A percentile compares a stretch with the other conserved stretches of the same genome.
phyloP scores from a whole-genome alignment of 2,888 invertebrate genomes.

The Mylabris sibirica region DNA sequence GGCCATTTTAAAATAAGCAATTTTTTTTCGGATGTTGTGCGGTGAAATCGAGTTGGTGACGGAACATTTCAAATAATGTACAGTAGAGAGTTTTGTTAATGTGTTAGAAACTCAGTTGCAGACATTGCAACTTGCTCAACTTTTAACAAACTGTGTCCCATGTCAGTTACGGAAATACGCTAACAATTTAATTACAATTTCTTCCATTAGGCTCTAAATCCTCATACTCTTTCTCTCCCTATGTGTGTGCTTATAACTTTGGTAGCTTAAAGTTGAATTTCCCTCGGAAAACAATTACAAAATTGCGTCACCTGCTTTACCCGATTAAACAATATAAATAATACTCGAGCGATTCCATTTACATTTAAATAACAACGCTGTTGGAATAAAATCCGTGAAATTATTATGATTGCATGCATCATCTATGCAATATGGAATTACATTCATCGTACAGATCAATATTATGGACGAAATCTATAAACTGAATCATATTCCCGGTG shows the following conservation, averaged over 20 bases:
- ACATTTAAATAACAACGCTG: constrained; percentile 37
- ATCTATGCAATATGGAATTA: neutral
- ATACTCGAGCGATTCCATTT: constrained; percentile 38
- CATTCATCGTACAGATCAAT: constrained; percentile 32
- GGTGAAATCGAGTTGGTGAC: neutral
- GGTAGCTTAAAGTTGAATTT: neutral
- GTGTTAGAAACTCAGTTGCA: constrained; percentile 31
- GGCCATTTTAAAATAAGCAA: constrained; percentile 25
- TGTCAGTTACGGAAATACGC: constrained; percentile 41
- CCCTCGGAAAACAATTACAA: constrained; percentile 27
- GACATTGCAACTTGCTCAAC: constrained; percentile 35
- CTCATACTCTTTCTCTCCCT: neutral
- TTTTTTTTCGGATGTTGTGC: neutral
- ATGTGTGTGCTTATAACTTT: neutral
- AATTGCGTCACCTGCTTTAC: constrained; percentile 24
- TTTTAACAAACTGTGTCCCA: constrained; percentile 38
- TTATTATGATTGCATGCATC: constrained; percentile 4
- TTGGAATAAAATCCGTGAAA: constrained; percentile 22
- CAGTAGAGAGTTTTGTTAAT: neutral
- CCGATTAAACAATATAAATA: constrained; percentile 35
- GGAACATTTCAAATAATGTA: neutral
- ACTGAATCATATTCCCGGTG: constrained; percentile 29
- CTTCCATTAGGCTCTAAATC: constrained; percentile 29
- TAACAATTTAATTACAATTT: constrained; percentile 42
- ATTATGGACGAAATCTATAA: constrained; percentile 37